Base-by-base conservation (phyloP, 2,797 vertebrate species). In the Chelon labrosus region DNA sequence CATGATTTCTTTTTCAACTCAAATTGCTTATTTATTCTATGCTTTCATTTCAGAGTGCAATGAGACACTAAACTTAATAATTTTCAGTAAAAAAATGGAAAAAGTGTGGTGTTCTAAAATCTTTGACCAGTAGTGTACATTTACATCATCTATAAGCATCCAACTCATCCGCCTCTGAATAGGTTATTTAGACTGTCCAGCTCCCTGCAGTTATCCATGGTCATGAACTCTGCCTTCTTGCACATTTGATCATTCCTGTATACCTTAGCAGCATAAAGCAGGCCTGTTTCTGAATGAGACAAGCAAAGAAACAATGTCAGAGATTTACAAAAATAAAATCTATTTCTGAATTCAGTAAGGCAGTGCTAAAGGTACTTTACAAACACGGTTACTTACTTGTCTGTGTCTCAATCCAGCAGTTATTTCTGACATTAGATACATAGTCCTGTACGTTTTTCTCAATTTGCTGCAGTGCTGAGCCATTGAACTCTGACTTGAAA, bases 381-480 rank as follows among this genome's bases (percentile, higher is more conserved):
- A 27, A 39, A 20, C 19, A 3, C 1, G 16, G 55, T 49, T 49
- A 86, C 97, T 96, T 93, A 99, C 98, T 98, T 73, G 98, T 98
- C 89, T 99, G 98, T 71, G 96, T 96, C 87, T 99, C 98, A 85
- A 97, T 98, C 98, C 98, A 99, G 85, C 98, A 99, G 88, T 96
- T 99, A 94, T 98, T 98, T 86, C 97, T 95, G 77, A 99, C 94
- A 79, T 97, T 99, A 65, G 96, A 94, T 71, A 99, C 96, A 38
- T 99, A 99, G 39, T 99, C 98, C 93, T 99, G 98, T 77, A 99
- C 97, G 4, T 87, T 97, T 91, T 99, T 99, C 92, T 99, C 98
- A 49, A 99, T 92, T 70, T 99, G 98, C 75, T 98, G 96, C 90
- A 99, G 78, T 8, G 96, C 94, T 0, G 92, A 91, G 85, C 97